phyloP scores from a whole-genome alignment of 2,797 vertebrate genomes.

The Micropoecilia bifurca region DNA sequence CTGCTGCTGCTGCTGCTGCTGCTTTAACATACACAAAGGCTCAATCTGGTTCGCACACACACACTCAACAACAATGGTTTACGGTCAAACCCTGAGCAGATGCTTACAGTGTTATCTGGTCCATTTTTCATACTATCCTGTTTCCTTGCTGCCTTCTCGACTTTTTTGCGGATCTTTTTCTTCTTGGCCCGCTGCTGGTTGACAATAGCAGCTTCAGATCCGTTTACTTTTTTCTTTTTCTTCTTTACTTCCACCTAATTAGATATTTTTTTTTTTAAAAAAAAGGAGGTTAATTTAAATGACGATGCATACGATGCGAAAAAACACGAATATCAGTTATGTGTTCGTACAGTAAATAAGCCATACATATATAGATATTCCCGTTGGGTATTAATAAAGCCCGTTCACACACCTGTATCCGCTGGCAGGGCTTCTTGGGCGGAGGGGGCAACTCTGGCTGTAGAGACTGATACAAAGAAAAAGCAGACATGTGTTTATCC shows the following conservation, averaged over 20 bases:
- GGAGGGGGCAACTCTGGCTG: conserved; percentile 24
- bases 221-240: conserved; percentile 71
- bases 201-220: conserved; percentile 18
- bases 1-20: not conserved
- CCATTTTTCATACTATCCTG: conserved; percentile 22
- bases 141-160: conserved; percentile 25
- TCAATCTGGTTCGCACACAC: not conserved
- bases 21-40: not conserved
- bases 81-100: not conserved
- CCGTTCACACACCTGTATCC: conserved; percentile 55
- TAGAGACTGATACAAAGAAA: conserved; percentile 73
- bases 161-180: conserved; percentile 58
- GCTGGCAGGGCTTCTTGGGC: conserved; percentile 26
- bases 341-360: not conserved
- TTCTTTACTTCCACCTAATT: conserved; percentile 65
- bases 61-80: not conserved
- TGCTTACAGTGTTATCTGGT: conserved; percentile 36
- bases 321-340: not conserved
- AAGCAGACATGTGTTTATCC: conserved; percentile 81
- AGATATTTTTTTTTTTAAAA: not conserved
- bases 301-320: not conserved
- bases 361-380: not conserved
- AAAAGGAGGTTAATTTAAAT: not conserved
- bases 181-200: conserved; percentile 43
- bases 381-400: not conserved